Conservation (phyloP, 23 tunicate genomes). For the Halocynthia aurantium region DNA sequence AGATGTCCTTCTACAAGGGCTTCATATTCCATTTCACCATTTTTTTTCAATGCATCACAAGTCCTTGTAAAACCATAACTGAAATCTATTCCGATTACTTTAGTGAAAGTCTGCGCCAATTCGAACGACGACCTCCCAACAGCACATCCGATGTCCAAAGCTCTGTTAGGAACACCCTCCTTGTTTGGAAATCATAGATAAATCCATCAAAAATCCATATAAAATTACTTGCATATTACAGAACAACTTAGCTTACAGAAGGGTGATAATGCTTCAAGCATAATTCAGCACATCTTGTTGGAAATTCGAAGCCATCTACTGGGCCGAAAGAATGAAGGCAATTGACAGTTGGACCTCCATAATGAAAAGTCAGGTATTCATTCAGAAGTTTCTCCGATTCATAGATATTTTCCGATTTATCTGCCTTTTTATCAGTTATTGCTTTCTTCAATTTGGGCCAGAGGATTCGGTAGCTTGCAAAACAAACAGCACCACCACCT, state of each 20-base stretch:
- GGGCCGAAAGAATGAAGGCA: conserved; percentile 59
- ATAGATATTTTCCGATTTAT: conserved; percentile 57
- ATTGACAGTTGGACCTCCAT: conserved; percentile 78
- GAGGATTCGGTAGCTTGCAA: conserved; percentile 17
- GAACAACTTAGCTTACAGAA: conserved; percentile 23
- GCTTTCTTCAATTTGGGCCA: conserved; percentile 11
- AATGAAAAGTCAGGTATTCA: conserved; percentile 70
- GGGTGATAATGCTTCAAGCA: conserved; percentile 53
- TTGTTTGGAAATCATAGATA: too few relatives aligned
- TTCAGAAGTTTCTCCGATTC: conserved; percentile 61
- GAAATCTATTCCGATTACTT: conserved; percentile 74
- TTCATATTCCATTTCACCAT: conserved; percentile 71
- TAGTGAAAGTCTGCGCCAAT: conserved; percentile 36
- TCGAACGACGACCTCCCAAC: conserved; percentile 82
- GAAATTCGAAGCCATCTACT: conserved; percentile 67
- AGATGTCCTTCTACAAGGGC: conserved; percentile 55
- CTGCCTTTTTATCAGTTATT: conserved; percentile 8
- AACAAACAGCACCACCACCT: conserved; percentile 55
- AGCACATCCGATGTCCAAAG: conserved; percentile 80
- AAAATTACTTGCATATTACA: not conserved
- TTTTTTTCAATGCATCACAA: conserved; percentile 51
- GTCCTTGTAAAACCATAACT: conserved; percentile 78
- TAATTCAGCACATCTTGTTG: conserved; percentile 55
- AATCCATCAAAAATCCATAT: too few relatives aligned
- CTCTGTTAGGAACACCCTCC: too few relatives aligned